These are phyloP conservation scores for Sepioteuthis lessoniana DNA, from an alignment of 2,888 invertebrate genomes.

Conservation along the genomic window DNA sequence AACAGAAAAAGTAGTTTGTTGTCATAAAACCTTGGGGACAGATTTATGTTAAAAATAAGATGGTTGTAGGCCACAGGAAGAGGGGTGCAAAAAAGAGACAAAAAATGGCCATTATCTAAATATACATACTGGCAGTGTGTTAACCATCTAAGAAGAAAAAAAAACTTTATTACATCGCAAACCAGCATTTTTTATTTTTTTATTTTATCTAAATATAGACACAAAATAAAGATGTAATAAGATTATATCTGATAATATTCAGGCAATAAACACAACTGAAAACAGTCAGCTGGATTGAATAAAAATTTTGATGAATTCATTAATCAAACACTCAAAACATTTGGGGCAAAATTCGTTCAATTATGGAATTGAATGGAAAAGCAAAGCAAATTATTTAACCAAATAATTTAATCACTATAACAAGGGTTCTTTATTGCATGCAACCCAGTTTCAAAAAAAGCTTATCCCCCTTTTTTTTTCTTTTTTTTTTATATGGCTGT, in stretches of 20 bases:
- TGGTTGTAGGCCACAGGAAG: neutral
- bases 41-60: neutral
- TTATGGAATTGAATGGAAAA: neutral
- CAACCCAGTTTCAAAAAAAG: neutral
- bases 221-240: neutral
- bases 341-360: neutral
- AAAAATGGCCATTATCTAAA: neutral
- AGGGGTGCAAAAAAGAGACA: neutral
- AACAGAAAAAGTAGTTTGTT: too few relatives aligned
- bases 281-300: neutral
- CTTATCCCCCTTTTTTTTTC: too few relatives aligned
- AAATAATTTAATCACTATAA: neutral
- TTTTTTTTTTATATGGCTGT: neutral
- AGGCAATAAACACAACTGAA: neutral
- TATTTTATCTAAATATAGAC: neutral
- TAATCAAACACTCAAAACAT: neutral
- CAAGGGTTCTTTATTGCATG: neutral
- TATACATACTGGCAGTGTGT: too few relatives aligned
- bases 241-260: neutral
- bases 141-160: too few relatives aligned
- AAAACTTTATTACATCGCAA: too few relatives aligned
- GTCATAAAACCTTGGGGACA: too few relatives aligned
- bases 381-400: neutral
- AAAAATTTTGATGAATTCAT: conserved; percentile 6
- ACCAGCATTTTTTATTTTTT: neutral